Evolutionary conservation across 2,888 invertebrate genomes (phyloP).

Genomic region (Troilus luridus): DNA sequence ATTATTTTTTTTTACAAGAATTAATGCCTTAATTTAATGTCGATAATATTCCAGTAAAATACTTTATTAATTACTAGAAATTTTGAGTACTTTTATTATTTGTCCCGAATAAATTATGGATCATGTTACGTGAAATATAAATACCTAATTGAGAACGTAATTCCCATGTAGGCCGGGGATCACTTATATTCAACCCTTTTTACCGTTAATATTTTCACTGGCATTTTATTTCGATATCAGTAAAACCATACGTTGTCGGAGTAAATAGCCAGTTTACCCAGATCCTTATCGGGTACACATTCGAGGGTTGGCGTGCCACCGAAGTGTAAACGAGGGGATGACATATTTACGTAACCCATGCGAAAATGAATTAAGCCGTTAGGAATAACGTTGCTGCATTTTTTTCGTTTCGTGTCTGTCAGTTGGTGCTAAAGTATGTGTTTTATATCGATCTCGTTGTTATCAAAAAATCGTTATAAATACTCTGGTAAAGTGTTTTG

Average conservation of each 20-base stretch:
- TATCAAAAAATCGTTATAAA: not conserved
- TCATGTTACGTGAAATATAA: too few species aligned
- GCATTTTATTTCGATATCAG: not conserved
- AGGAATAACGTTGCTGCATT: not conserved
- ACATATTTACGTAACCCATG: slow-evolving; percentile 21
- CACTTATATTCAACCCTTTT: not conserved
- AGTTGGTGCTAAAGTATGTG: not conserved
- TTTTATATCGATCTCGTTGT: not conserved
- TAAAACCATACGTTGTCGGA: not conserved
- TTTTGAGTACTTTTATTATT: too few species aligned
- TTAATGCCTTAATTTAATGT: too few species aligned
- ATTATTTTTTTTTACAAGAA: too few species aligned
- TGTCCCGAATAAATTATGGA: too few species aligned
- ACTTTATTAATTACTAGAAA: too few species aligned
- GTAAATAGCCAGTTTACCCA: not conserved
- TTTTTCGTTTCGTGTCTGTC: slow-evolving; percentile 31
- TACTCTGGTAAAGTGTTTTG: not conserved
- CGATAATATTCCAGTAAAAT: too few species aligned
- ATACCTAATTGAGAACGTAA: not conserved
- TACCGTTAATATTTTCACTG: not conserved
- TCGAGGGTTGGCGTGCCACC: not conserved
- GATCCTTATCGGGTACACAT: not conserved
- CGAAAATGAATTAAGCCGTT: slow-evolving; percentile 17
- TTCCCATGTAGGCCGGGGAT: not conserved
- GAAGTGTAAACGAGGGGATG: slow-evolving; percentile 41